Conservation (phyloP, 2,797 vertebrate genomes). For the Acrossocheilus fasciatus region DNA sequence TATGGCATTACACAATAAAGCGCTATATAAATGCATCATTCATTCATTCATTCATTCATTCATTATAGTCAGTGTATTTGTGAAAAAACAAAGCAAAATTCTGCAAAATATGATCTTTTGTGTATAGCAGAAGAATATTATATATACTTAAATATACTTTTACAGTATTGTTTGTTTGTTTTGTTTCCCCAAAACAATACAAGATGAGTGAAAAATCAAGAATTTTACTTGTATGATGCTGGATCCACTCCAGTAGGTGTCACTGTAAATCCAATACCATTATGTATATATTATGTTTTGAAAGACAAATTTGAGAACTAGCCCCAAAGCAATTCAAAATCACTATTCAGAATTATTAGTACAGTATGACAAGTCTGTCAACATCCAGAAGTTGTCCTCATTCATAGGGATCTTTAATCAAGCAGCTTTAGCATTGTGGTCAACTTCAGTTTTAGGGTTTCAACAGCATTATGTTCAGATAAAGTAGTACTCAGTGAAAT, state of each 20-base stretch:
- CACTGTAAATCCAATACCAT: not conserved
- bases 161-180: no score
- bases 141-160: not conserved
- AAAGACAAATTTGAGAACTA: not conserved
- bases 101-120: not conserved
- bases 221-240: conserved; percentile 25
- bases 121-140: not conserved
- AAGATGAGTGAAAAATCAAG: not conserved
- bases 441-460: not conserved
- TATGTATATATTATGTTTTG: not conserved
- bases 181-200: no score
- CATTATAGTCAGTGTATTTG: not conserved
- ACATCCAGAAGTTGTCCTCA: not conserved
- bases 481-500: conserved; percentile 26
- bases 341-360: not conserved
- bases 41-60: no score
- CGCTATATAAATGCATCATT: no score
- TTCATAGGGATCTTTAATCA: not conserved
- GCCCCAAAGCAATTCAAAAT: not conserved
- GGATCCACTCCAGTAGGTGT: conserved; percentile 3
- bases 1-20: no score
- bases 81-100: no score
- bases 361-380: not conserved
- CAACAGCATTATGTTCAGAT: not conserved
- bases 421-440: not conserved